A percentile compares a stretch with the other conserved stretches of the same genome.
phyloP scores from a whole-genome alignment of 2,888 invertebrate species.

The Synanthedon myopaeformis region DNA sequence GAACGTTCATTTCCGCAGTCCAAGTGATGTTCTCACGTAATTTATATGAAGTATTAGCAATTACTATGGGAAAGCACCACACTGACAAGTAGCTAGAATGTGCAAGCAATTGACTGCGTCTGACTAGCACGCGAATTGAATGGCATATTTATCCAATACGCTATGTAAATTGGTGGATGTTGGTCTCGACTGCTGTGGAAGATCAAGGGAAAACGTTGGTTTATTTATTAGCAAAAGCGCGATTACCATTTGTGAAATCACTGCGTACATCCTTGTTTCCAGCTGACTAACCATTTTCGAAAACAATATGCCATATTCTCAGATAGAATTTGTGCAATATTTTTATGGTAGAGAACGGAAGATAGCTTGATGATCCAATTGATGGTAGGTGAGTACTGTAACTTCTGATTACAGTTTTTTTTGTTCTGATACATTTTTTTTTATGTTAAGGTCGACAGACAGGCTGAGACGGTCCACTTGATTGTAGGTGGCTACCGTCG shows the following conservation, averaged over 20 bases:
- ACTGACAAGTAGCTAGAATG: constrained; percentile 5
- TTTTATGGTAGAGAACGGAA: no score
- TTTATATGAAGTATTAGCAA: constrained; percentile 9
- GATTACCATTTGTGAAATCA: not conserved
- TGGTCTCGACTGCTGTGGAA: not conserved
- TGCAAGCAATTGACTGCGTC: constrained; percentile 6
- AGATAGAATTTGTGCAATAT: no score
- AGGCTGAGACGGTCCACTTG: no score
- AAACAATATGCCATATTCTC: no score
- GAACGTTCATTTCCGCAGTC: not conserved
- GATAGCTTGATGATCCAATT: no score
- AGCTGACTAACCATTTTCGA: no score
- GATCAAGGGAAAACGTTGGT: not conserved
- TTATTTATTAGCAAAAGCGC: not conserved
- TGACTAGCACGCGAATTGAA: constrained; percentile 2
- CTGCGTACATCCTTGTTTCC: no score
- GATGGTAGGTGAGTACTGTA: no score
- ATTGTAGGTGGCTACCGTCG: no score
- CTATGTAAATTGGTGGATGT: not conserved
- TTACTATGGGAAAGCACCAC: constrained; percentile 5
- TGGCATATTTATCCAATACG: not conserved
- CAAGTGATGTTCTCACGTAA: constrained; percentile 12
- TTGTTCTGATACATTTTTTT: no score
- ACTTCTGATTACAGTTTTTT: no score
- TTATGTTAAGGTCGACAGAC: no score